Conservation (phyloP, 35 echinoderm and acorn worm species). For the Lytechinus pictus region DNA sequence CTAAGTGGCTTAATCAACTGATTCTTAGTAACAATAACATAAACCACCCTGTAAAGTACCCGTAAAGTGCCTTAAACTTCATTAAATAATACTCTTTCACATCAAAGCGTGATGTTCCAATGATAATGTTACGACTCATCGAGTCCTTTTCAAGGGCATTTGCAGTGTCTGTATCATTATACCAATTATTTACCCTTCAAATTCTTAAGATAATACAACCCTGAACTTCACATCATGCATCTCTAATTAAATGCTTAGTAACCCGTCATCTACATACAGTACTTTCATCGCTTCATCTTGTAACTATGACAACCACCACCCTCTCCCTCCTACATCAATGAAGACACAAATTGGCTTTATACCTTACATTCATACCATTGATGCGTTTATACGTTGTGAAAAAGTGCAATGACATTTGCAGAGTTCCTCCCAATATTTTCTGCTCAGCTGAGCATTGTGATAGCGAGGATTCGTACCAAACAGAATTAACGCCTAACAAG, state of each 20-base stretch:
- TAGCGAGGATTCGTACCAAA: constrained; percentile 16
- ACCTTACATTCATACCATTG: background rate
- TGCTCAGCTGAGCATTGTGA: constrained; percentile 11
- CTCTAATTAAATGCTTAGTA: background rate
- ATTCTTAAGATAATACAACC: background rate
- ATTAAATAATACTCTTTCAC: background rate
- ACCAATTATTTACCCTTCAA: background rate
- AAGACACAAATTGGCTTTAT: constrained; percentile 11
- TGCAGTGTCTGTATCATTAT: background rate
- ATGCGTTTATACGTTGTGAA: background rate
- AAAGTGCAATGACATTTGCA: constrained; percentile 42
- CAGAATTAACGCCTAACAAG: constrained; percentile 39
- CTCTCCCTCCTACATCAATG: constrained; percentile 15
- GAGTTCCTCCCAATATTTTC: constrained; percentile 7
- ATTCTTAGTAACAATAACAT: background rate
- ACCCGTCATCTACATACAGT: background rate
- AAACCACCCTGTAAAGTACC: background rate
- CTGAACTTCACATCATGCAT: constrained; percentile 2
- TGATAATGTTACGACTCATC: background rate
- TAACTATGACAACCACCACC: constrained; percentile 4
- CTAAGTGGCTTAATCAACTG: background rate
- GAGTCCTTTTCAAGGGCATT: background rate
- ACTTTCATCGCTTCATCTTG: background rate
- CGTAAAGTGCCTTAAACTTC: background rate
- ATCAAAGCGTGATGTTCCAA: background rate